phyloP scores from a whole-genome alignment of 2,888 invertebrate species.

The Plutella xylostella region DNA sequence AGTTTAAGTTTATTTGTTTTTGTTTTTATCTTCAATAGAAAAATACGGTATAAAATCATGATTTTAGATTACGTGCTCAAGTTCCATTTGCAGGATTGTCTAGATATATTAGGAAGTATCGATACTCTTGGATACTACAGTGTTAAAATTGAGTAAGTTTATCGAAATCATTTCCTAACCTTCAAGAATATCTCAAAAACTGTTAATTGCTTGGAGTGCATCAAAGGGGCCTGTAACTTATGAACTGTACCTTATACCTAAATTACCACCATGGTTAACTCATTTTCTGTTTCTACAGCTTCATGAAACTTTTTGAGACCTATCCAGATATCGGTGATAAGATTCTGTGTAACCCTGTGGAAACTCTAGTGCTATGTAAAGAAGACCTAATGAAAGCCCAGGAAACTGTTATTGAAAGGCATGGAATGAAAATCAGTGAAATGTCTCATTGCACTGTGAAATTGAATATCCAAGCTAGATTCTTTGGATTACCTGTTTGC shows the following conservation, averaged over 20 bases:
- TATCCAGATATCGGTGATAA: slow-evolving; percentile 75
- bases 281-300: slow-evolving; percentile 57
- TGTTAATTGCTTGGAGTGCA: too few relatives aligned
- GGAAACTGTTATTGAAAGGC: slow-evolving; percentile 62
- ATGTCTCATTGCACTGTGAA: slow-evolving; percentile 34
- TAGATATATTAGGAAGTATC: slow-evolving; percentile 69
- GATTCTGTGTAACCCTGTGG: slow-evolving; percentile 73
- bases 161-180: background rate
- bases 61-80: slow-evolving; percentile 68
- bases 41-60: too few relatives aligned
- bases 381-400: slow-evolving; percentile 72
- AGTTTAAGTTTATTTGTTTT: too few relatives aligned
- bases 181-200: too few relatives aligned
- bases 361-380: slow-evolving; percentile 74
- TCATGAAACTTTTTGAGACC: slow-evolving; percentile 76
- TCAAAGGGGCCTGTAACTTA: background rate
- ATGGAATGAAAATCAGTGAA: slow-evolving; percentile 38
- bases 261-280: background rate
- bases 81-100: slow-evolving; percentile 72
- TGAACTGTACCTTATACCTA: background rate
- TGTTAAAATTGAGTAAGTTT: slow-evolving; percentile 77
- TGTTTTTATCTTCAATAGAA: too few relatives aligned
- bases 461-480: slow-evolving; percentile 71
- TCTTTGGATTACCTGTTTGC: slow-evolving; percentile 75
- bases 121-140: slow-evolving; percentile 74